These are phyloP conservation scores for Eueides isabella DNA, from an alignment of 1,140 invertebrate species.

Conservation along the genomic window DNA sequence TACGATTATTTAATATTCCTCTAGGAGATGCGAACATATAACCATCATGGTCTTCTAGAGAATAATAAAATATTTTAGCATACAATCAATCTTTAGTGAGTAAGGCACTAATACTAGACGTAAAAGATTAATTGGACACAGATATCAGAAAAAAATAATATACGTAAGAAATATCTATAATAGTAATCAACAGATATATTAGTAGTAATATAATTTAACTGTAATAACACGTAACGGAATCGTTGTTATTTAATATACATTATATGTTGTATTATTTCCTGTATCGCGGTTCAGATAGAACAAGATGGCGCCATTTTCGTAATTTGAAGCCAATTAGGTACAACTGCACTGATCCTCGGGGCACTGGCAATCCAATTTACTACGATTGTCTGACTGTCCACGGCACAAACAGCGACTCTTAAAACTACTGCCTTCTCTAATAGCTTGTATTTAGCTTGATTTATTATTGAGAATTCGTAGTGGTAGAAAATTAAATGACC, in stretches of 20 bases:
- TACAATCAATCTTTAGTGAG: too few relatives aligned
- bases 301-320: slow-evolving; percentile 46
- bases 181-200: too few relatives aligned
- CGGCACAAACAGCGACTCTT: slow-evolving; percentile 32
- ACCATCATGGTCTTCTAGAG: too few relatives aligned
- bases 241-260: background rate
- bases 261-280: background rate
- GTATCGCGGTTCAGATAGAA: slow-evolving; percentile 18
- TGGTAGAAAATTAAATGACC: background rate
- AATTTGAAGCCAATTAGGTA: slow-evolving; percentile 64
- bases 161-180: too few relatives aligned
- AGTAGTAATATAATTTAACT: background rate
- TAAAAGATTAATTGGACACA: too few relatives aligned
- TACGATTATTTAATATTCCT: too few relatives aligned
- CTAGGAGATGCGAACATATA: too few relatives aligned
- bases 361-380: slow-evolving; percentile 71
- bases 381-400: slow-evolving; percentile 61
- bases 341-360: slow-evolving; percentile 55
- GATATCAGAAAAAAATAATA: too few relatives aligned
- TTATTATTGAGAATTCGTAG: background rate
- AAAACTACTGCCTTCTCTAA: slow-evolving; percentile 19
- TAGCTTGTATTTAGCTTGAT: slow-evolving; percentile 5
- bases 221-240: background rate
- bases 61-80: too few relatives aligned
- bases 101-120: too few relatives aligned